These are phyloP conservation scores for Melieria picta DNA, from an alignment of 2,888 invertebrate species.

Conservation along the genomic window DNA sequence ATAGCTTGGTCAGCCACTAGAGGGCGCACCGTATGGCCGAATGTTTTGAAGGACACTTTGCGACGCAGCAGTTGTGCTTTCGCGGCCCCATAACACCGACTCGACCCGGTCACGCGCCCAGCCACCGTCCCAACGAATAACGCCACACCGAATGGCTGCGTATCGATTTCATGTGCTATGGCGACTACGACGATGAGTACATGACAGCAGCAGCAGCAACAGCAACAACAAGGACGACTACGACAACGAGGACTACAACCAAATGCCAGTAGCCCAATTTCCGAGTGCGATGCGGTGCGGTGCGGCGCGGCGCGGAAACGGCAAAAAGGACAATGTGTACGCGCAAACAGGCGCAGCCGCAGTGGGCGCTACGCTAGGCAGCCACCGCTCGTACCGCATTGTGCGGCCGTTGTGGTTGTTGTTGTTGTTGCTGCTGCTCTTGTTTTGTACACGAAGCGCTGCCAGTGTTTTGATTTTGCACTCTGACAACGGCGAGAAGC, in stretches of 20 bases:
- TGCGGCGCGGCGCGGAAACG: slow-evolving; percentile 9
- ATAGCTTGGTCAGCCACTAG: no score
- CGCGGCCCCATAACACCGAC: slow-evolving; percentile 2
- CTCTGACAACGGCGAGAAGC: no score
- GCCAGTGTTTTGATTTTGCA: no score
- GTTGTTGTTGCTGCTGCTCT: slow-evolving; percentile 26
- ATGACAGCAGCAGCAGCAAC: no score
- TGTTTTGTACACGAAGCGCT: slow-evolving; percentile 1
- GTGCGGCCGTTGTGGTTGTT: slow-evolving; percentile 25
- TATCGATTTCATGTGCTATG: slow-evolving; percentile 37
- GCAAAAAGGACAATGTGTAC: slow-evolving; percentile 43
- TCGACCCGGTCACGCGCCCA: slow-evolving; percentile 6
- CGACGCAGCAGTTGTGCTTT: slow-evolving; percentile 26
- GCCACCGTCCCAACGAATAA: slow-evolving; percentile 8
- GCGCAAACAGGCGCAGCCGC: slow-evolving; percentile 46
- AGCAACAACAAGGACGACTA: no score
- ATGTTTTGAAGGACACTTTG: slow-evolving; percentile 31
- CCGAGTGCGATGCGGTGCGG: slow-evolving; percentile 4
- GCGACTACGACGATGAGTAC: no score
- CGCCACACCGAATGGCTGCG: slow-evolving; percentile 11
- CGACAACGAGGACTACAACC: background rate
- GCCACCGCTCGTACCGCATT: slow-evolving; percentile 41
- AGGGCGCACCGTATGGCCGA: background rate
- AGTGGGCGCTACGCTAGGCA: slow-evolving; percentile 41
- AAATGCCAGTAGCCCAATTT: slow-evolving; percentile 34